Conservation (phyloP, 2,797 vertebrate genomes). For the Rhabdophis nuchalis region DNA sequence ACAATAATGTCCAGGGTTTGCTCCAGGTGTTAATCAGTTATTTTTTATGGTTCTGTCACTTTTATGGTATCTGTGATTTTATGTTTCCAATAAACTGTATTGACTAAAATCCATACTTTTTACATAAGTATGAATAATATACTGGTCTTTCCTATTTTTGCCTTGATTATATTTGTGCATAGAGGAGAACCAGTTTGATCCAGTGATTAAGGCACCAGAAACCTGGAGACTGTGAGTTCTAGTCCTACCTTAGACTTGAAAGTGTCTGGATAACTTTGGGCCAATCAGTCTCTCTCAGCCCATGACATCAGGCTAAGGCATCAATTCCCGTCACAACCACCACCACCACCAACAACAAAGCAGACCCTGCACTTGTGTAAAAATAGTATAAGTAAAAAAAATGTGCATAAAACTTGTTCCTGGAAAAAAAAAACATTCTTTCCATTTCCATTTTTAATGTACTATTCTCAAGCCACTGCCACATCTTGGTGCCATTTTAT, state of each 20-base stretch:
- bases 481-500: background rate
- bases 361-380: background rate
- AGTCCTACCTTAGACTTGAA: background rate
- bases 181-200: background rate
- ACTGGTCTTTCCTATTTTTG: background rate
- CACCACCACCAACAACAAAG: background rate
- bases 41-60: background rate
- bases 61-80: background rate
- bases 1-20: background rate
- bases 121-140: background rate
- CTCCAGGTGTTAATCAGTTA: background rate
- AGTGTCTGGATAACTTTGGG: background rate
- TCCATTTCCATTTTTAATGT: background rate
- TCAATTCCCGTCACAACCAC: background rate
- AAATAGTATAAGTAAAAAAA: background rate
- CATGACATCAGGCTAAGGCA: background rate
- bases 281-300: background rate
- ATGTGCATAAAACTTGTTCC: background rate
- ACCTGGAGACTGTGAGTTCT: background rate
- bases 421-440: background rate
- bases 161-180: background rate
- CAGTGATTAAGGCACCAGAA: background rate
- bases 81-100: background rate
- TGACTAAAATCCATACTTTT: background rate
- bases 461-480: background rate